Base-by-base conservation (phyloP, 2,888 invertebrate genomes). In the Parnassius smintheus region DNA sequence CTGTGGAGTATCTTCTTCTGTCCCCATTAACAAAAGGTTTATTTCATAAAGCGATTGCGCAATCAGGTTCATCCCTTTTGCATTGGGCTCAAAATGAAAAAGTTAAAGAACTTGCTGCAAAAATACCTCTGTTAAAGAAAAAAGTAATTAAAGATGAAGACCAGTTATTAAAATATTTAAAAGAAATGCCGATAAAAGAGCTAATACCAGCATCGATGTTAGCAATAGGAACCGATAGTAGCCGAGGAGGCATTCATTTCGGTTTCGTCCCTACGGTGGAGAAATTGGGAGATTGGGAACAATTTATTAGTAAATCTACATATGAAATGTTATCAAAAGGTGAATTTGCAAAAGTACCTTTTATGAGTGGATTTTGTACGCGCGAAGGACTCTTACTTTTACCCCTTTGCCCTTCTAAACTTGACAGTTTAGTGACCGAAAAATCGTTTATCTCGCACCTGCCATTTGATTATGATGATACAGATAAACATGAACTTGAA, bases 1-100 rank as follows among this genome's bases (percentile, higher is more conserved):
- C 91, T 1, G 86, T 91, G 0, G 90, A 92, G 68, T 91, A 88
- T 67, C 77, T 88, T 8, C 72, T 91, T 61, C 60, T 92, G 41
- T 91, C 92, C 0, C 86, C 87, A 2, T 80, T 82, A 74, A 80
- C 88, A 4, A 81, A 82, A 78, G 93, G 93, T 13, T 74, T 93
- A 48, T 93, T 92, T 64, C 92, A 92, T 65, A 90, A 88, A 80
- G 90, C 88, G 1, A 92, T 93, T 62, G 84, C 92, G 9, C 92
- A 93, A 72, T 93, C 93, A n/a, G 93, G 92, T 0, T 88, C 91
- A 0, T 83, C 91, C 9, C 70, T 93, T 50, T 72, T 83, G 49
- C 85, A 82, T n/a, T 93, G 93, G 92, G 91, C 91, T 50, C 85
- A 78, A 53, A 85, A 85, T 59, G 75, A 68, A 9, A 76, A 81